These are phyloP conservation scores for Leptinotarsa peninsularis DNA, from an alignment of 2,888 invertebrate species.

Conservation along the genomic window DNA sequence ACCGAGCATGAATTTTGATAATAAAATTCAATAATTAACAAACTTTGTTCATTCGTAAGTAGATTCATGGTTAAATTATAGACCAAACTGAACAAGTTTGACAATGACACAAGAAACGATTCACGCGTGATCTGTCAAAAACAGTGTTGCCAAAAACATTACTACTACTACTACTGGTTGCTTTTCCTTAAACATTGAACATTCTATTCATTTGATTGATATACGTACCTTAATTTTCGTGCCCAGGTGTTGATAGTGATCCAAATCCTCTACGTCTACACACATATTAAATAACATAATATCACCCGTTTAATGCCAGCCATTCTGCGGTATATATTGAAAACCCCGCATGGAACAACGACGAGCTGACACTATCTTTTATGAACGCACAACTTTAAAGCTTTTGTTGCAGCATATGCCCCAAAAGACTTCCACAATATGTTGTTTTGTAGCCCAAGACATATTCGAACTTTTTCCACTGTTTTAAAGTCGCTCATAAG, in stretches of 20 bases:
- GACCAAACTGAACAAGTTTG: too few species aligned
- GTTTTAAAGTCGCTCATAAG: slow-evolving; percentile 34
- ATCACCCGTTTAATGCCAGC: neutral
- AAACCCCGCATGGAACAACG: slow-evolving; percentile 4
- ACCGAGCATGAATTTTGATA: too few species aligned
- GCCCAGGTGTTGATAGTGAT: slow-evolving; percentile 8
- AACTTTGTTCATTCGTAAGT: too few species aligned
- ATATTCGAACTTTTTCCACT: slow-evolving; percentile 8
- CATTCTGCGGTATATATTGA: slow-evolving; percentile 11
- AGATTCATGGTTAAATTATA: too few species aligned
- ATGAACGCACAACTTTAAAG: slow-evolving; percentile 12
- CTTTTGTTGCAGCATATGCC: slow-evolving; percentile 5
- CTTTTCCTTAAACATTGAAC: neutral
- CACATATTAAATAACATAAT: slow-evolving; percentile 12
- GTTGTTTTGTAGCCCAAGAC: slow-evolving; percentile 4
- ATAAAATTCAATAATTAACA: too few species aligned
- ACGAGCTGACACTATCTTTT: slow-evolving; percentile 7
- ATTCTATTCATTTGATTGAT: neutral
- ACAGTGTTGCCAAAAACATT: too few species aligned
- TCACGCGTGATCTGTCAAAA: too few species aligned
- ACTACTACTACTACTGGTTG: neutral
- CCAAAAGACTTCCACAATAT: slow-evolving; percentile 7
- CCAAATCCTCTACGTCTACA: slow-evolving; percentile 4
- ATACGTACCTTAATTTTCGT: neutral
- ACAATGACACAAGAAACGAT: too few species aligned